phyloP scores from a whole-genome alignment of 2,113 vertebrate genomes.

The Oceanites oceanicus region DNA sequence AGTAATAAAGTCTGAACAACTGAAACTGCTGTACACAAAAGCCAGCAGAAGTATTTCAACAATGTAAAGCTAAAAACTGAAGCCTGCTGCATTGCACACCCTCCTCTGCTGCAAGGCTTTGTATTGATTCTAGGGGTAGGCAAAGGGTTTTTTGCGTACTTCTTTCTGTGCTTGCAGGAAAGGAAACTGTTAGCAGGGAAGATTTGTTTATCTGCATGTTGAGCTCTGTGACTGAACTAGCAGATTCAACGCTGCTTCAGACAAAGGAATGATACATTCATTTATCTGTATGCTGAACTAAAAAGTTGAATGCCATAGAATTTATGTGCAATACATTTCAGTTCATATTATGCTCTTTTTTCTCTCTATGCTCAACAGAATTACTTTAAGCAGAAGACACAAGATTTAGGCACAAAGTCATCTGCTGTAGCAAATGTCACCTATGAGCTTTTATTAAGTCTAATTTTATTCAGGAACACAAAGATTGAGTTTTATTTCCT shows the following conservation, averaged over 20 bases:
- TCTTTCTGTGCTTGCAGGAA: not conserved
- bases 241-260: not conserved
- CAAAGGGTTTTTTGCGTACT: not conserved
- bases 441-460: not conserved
- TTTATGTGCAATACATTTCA: not conserved
- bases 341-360: not conserved
- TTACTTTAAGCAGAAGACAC: not conserved
- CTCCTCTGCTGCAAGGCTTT: not conserved
- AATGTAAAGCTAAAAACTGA: not conserved
- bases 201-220: not conserved
- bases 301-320: not conserved
- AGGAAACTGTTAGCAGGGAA: not conserved
- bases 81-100: not conserved
- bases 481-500: not conserved
- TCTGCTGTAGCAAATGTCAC: not conserved
- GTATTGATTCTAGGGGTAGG: not conserved
- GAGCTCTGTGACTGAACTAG: not conserved
- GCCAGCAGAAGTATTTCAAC: not conserved
- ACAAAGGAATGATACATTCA: not conserved
- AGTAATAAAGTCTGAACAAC: slow-evolving; percentile 14
- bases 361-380: not conserved
- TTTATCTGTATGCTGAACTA: not conserved
- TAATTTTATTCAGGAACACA: not conserved
- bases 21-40: slow-evolving; percentile 8
- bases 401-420: not conserved